Evolutionary conservation across 1,140 invertebrate genomes (phyloP).

Genomic region (Sipha flava): DNA sequence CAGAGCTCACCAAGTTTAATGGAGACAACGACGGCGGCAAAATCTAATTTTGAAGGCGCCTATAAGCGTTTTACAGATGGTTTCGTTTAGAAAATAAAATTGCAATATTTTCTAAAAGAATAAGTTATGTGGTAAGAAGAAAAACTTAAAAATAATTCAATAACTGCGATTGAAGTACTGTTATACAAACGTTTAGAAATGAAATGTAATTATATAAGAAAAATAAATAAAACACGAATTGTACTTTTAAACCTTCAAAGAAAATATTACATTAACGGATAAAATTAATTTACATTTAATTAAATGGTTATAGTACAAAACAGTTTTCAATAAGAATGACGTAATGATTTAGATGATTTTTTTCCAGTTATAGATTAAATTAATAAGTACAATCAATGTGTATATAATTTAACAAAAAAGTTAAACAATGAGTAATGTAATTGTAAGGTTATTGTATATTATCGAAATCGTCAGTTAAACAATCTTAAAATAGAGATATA

Average conservation of each 20-base stretch:
- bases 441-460: no score
- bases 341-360: no score
- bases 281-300: not conserved
- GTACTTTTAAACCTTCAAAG: not conserved
- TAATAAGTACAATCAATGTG: no score
- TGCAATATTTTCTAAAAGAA: not conserved
- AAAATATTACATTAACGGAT: not conserved
- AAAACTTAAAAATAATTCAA: not conserved
- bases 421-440: no score
- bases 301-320: no score
- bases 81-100: not conserved
- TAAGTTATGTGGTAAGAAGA: not conserved
- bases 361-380: no score
- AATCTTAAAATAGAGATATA: no score
- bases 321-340: no score
- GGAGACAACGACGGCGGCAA: conserved; percentile 1
- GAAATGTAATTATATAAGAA: not conserved
- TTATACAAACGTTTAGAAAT: not conserved
- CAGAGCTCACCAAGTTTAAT: conserved; percentile 11
- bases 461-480: no score
- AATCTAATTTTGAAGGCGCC: not conserved
- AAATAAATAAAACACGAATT: not conserved
- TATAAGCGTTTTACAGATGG: not conserved
- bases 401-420: no score
- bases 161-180: not conserved